Evolutionary conservation across 2,113 vertebrate species (phyloP).

Genomic region (Halichoerus grypus): DNA sequence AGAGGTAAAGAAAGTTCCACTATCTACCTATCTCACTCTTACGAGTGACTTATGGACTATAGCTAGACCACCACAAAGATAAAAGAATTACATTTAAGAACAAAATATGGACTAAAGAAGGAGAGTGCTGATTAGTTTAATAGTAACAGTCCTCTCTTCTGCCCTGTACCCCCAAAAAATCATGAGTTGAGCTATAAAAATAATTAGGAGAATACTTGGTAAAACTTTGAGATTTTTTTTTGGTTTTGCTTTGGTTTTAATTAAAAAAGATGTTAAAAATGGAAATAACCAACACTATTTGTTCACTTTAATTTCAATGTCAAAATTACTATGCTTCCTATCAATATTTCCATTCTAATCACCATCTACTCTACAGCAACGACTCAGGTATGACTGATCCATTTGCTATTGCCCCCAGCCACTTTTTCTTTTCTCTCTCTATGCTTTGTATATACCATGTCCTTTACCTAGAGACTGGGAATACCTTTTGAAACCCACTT

Average conservation of each 20-base stretch:
- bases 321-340: not conserved
- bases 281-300: not conserved
- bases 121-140: not conserved
- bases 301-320: not conserved
- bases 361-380: not conserved
- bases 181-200: not conserved
- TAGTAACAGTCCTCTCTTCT: not conserved
- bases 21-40: not conserved
- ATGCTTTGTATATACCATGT: not conserved
- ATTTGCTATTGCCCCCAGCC: not conserved
- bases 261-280: not conserved
- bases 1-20: not conserved
- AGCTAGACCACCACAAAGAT: not conserved
- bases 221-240: not conserved
- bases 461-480: not conserved
- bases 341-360: not conserved
- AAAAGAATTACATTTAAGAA: not conserved
- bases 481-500: not conserved
- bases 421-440: not conserved
- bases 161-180: accelerated
- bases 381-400: not conserved
- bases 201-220: not conserved
- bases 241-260: not conserved
- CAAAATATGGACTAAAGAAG: not conserved
- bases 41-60: not conserved